A percentile compares a stretch with the other conserved stretches of the same genome.
These are phyloP conservation scores for Aricia artaxerxes DNA, from an alignment of 2,888 invertebrate genomes.

Conservation along the genomic window DNA sequence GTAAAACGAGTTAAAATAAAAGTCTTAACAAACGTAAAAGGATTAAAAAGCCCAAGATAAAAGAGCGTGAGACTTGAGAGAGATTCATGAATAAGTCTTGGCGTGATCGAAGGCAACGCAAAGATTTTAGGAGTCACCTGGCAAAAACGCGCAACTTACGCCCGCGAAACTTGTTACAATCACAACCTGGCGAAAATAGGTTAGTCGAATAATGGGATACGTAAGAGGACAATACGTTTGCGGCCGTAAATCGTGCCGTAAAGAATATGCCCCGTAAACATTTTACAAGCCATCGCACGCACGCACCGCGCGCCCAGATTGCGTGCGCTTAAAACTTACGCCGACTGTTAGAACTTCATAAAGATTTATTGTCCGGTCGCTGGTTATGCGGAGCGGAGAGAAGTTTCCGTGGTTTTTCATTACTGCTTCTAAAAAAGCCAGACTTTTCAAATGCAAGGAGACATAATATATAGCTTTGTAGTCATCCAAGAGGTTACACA, in stretches of 20 bases:
- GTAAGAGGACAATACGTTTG: slow-evolving; percentile 45
- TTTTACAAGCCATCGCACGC: slow-evolving; percentile 58
- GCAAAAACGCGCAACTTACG: neutral
- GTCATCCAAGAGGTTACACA: no score
- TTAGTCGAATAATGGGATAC: slow-evolving; percentile 41
- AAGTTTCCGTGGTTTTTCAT: neutral
- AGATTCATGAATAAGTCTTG: neutral
- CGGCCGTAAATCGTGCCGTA: slow-evolving; percentile 50
- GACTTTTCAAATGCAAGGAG: neutral
- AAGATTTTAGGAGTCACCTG: neutral
- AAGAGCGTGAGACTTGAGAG: neutral
- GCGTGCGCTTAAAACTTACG: slow-evolving; percentile 38
- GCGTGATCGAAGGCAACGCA: neutral
- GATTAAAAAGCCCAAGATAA: neutral
- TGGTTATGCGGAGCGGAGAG: neutral
- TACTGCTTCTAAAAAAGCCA: neutral
- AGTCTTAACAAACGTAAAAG: neutral
- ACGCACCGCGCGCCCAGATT: slow-evolving; percentile 47
- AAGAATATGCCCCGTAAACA: slow-evolving; percentile 57
- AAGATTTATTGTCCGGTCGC: slow-evolving; percentile 29
- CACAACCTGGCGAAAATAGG: slow-evolving; percentile 40
- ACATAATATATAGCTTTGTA: neutral
- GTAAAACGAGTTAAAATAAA: neutral
- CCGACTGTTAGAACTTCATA: slow-evolving; percentile 28
- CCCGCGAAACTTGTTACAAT: neutral